These are phyloP conservation scores for Leptinotarsa tumamoca DNA, from an alignment of 2,888 invertebrate species.

Conservation along the genomic window DNA sequence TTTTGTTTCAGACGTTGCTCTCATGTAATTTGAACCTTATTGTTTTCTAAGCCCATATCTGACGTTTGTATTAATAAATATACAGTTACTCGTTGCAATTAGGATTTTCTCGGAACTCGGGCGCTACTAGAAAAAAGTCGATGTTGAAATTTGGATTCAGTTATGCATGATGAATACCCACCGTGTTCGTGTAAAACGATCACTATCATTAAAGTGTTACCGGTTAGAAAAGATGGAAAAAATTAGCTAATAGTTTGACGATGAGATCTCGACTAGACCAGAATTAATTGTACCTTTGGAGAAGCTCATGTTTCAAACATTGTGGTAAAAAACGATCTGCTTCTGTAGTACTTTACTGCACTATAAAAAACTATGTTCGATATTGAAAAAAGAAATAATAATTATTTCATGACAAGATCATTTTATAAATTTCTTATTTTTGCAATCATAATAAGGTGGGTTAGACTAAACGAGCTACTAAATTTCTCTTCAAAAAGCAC, in stretches of 20 bases:
- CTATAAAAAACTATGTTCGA: no score
- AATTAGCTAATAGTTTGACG: neutral
- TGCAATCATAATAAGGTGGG: no score
- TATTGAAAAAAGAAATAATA: no score
- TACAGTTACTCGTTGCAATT: conserved; percentile 37
- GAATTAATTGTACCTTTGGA: neutral
- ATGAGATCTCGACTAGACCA: neutral
- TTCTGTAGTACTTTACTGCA: no score
- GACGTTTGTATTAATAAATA: conserved; percentile 16
- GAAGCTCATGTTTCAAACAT: neutral
- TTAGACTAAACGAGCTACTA: no score
- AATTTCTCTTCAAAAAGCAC: no score
- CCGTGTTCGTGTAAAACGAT: neutral
- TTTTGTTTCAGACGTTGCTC: conserved; percentile 22
- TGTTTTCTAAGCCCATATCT: conserved; percentile 26
- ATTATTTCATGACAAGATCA: no score
- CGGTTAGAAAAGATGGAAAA: neutral
- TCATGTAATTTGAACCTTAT: conserved; percentile 25
- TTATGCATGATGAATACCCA: neutral
- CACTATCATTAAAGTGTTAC: neutral
- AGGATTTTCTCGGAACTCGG: conserved; percentile 30
- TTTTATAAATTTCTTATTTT: no score
- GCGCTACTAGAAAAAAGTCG: conserved; percentile 7
- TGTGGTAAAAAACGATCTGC: no score
- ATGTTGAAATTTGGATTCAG: conserved; percentile 13